phyloP scores from a whole-genome alignment of 2,797 vertebrate genomes.

The Podarcis siculus region DNA sequence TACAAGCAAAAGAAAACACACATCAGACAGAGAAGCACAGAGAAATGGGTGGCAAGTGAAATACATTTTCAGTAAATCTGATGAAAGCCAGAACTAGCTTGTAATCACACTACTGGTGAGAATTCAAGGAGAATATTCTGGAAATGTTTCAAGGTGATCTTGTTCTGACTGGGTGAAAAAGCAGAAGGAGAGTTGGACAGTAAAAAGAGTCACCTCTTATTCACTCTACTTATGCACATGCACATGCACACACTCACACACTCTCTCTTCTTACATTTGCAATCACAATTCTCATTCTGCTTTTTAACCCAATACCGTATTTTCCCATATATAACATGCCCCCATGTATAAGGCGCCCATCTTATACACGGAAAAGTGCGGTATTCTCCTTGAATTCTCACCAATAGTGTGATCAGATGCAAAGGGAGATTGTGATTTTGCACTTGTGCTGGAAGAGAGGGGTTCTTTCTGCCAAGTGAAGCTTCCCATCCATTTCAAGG shows the following conservation, averaged over 20 bases:
- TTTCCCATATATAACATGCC: no score
- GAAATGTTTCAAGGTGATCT: background rate
- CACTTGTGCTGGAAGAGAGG: background rate
- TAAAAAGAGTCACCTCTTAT: background rate
- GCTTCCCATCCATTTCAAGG: no score
- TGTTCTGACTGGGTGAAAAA: background rate
- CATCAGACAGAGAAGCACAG: background rate
- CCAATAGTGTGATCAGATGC: no score
- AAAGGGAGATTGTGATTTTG: background rate
- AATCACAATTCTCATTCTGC: background rate
- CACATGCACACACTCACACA: no score
- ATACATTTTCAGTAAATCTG: background rate
- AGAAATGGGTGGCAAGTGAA: background rate
- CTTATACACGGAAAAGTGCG: no score
- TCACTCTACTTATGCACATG: background rate
- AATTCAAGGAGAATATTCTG: no score
- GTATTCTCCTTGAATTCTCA: no score
- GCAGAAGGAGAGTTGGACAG: background rate
- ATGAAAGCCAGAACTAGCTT: background rate
- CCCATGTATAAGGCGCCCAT: fast-evolving
- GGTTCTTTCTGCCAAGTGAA: no score
- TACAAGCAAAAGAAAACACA: background rate
- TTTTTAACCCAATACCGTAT: background rate
- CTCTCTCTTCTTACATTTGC: background rate
- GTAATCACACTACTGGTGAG: no score